These are phyloP conservation scores for Podarcis cretensis DNA, from an alignment of 2,113 vertebrate genomes.

Conservation along the genomic window DNA sequence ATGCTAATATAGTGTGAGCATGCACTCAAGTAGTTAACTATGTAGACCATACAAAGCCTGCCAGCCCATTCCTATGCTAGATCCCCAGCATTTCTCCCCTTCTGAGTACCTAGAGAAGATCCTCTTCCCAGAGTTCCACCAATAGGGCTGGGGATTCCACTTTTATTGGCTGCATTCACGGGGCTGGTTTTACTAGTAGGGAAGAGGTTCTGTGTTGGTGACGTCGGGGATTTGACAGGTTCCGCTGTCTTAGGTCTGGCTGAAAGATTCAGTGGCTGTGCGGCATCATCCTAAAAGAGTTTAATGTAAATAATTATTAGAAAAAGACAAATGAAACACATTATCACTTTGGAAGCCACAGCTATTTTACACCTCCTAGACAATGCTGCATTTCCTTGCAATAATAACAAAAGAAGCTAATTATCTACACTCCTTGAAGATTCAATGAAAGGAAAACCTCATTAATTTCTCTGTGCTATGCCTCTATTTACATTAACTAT, in stretches of 20 bases:
- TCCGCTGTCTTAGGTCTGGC: slow-evolving; percentile 95
- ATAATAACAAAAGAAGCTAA: slow-evolving; percentile 87
- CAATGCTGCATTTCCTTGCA: slow-evolving; percentile 78
- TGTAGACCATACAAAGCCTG: neutral
- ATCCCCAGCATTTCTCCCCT: neutral
- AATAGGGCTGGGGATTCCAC: slow-evolving; percentile 91
- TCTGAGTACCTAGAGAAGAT: slow-evolving; percentile 90
- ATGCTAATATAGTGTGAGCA: neutral
- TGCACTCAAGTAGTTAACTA: neutral
- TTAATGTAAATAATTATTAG: slow-evolving; percentile 79
- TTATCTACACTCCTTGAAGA: slow-evolving; percentile 83
- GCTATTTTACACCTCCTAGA: slow-evolving; percentile 82
- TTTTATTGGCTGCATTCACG: slow-evolving; percentile 85
- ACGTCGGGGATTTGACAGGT: slow-evolving; percentile 91
- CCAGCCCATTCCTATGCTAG: neutral
- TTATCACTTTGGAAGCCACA: slow-evolving; percentile 77
- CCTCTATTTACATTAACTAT: slow-evolving; percentile 91
- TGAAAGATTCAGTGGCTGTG: slow-evolving; percentile 97
- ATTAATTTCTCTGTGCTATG: slow-evolving; percentile 85
- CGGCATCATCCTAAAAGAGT: slow-evolving; percentile 92
- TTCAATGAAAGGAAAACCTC: slow-evolving; percentile 78
- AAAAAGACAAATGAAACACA: slow-evolving; percentile 82
- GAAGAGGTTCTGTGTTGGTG: slow-evolving; percentile 94
- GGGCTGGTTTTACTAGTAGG: slow-evolving; percentile 92
- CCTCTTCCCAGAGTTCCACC: slow-evolving; percentile 86